Conservation (phyloP, 1,140 invertebrate species). For the Sesamia nonagrioides region DNA sequence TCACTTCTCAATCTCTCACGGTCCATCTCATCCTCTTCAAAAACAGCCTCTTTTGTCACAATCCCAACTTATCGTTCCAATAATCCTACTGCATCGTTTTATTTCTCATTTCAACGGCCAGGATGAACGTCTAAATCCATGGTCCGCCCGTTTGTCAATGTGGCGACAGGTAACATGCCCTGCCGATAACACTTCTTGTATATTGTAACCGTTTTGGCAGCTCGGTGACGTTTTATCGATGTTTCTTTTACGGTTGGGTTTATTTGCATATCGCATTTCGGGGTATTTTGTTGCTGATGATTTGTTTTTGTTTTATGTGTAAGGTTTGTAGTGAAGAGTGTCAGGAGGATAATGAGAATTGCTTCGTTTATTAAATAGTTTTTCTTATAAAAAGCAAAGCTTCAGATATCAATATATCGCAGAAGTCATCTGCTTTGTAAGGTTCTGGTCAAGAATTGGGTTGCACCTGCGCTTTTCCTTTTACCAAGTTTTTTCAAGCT, state of each 20-base stretch:
- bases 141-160: conserved; percentile 62
- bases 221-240: conserved; percentile 61
- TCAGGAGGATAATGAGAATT: background rate
- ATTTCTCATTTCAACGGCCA: conserved; percentile 63
- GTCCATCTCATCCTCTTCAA: background rate
- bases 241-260: conserved; percentile 55
- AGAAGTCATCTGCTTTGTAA: background rate
- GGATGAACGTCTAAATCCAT: conserved; percentile 72
- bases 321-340: conserved; percentile 3
- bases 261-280: conserved; percentile 54
- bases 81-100: conserved; percentile 53
- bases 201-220: conserved; percentile 67
- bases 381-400: no score
- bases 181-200: conserved; percentile 68
- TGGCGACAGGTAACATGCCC: conserved; percentile 67
- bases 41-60: background rate
- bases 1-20: background rate
- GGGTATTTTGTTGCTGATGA: conserved; percentile 19
- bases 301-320: conserved; percentile 24
- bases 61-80: background rate
- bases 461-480: background rate
- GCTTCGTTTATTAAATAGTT: background rate
- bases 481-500: background rate
- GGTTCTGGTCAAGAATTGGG: no score
- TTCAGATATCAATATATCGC: no score